These are phyloP conservation scores for Melinaea menophilus DNA, from an alignment of 2,888 invertebrate genomes.

Conservation along the genomic window DNA sequence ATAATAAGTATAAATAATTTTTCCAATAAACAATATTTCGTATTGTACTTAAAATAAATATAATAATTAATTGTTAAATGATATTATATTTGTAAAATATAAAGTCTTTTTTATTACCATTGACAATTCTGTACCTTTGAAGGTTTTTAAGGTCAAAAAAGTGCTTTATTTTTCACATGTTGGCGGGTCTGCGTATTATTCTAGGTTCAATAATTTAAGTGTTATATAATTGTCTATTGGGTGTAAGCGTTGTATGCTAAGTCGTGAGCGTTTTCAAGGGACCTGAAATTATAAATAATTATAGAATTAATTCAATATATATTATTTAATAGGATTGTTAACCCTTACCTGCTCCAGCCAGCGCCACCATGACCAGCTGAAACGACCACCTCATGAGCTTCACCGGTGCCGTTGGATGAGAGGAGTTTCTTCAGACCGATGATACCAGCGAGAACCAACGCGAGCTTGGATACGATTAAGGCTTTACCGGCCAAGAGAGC, in stretches of 20 bases:
- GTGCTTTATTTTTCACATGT: conserved; percentile 19
- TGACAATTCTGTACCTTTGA: neutral
- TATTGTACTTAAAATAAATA: conserved; percentile 31
- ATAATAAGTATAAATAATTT: conserved; percentile 30
- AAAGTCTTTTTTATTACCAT: conserved; percentile 16
- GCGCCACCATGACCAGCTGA: conserved; percentile 81
- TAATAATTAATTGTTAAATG: conserved; percentile 9
- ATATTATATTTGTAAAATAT: conserved; percentile 6
- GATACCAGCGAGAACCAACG: conserved; percentile 88
- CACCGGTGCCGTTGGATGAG: conserved; percentile 80
- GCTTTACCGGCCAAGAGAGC: conserved; percentile 91
- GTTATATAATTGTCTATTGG: conserved; percentile 45
- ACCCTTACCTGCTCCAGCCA: conserved; percentile 82
- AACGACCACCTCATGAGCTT: conserved; percentile 84
- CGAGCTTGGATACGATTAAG: conserved; percentile 89
- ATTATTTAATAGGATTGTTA: neutral
- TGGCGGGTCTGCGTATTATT: conserved; percentile 31
- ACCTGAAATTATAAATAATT: conserved; percentile 50
- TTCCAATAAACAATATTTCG: conserved; percentile 16
- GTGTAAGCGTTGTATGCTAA: conserved; percentile 80
- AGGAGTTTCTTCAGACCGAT: conserved; percentile 91
- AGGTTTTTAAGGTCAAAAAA: conserved; percentile 21
- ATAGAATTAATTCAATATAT: neutral
- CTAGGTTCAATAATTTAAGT: conserved; percentile 24
- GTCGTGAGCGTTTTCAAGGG: conserved; percentile 73